These are phyloP conservation scores for Ips typographus DNA, from an alignment of 1,140 invertebrate genomes.

Conservation along the genomic window DNA sequence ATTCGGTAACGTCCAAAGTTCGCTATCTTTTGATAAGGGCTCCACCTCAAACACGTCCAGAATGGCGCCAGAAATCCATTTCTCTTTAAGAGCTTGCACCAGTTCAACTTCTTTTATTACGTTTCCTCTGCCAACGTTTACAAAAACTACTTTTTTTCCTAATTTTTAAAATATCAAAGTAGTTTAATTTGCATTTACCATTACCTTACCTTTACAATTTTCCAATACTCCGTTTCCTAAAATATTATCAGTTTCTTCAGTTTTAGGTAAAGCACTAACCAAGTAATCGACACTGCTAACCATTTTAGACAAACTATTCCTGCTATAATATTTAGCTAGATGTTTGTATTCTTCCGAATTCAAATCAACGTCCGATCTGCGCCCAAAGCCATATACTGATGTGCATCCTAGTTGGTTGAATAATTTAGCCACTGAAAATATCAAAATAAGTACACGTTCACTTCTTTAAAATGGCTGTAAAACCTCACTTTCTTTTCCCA, in stretches of 20 bases:
- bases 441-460: background rate
- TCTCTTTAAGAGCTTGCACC: slow-evolving; percentile 58
- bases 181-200: background rate
- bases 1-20: slow-evolving; percentile 58
- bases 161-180: background rate
- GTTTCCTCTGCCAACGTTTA: slow-evolving; percentile 62
- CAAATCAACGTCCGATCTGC: slow-evolving; percentile 39
- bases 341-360: slow-evolving; percentile 36
- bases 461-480: slow-evolving; percentile 8
- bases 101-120: slow-evolving; percentile 58
- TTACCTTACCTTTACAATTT: slow-evolving; percentile 45
- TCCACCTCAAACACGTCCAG: slow-evolving; percentile 63
- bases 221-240: slow-evolving; percentile 54
- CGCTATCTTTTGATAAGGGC: slow-evolving; percentile 56
- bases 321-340: slow-evolving; percentile 48
- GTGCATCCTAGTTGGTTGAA: slow-evolving; percentile 52
- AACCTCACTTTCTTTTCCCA: slow-evolving; percentile 53
- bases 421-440: slow-evolving; percentile 50
- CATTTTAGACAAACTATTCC: slow-evolving; percentile 51
- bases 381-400: slow-evolving; percentile 48
- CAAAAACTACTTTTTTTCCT: slow-evolving; percentile 54
- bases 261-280: slow-evolving; percentile 59
- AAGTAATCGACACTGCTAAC: slow-evolving; percentile 60
- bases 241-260: slow-evolving; percentile 51
- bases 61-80: slow-evolving; percentile 60